phyloP scores from a whole-genome alignment of 2,113 vertebrate genomes.

The Pteronura brasiliensis region DNA sequence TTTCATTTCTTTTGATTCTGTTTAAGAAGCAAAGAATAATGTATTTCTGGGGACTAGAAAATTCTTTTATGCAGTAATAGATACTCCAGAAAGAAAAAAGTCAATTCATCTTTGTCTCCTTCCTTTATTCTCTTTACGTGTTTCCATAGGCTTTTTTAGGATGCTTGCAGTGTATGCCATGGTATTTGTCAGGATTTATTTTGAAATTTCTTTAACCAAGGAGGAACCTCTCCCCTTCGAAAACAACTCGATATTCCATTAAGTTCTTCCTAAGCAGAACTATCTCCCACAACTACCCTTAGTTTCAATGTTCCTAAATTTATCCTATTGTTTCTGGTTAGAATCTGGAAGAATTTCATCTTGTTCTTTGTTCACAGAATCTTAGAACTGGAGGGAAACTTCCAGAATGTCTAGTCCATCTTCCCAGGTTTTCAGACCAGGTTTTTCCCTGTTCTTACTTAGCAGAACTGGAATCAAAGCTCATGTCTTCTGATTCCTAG shows the following conservation, averaged over 20 bases:
- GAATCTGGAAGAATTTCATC: not conserved
- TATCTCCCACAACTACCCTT: not conserved
- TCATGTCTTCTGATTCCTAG: not conserved
- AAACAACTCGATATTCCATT: not conserved
- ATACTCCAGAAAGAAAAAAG: conserved; percentile 2
- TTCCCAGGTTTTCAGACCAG: not conserved
- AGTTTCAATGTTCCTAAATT: not conserved
- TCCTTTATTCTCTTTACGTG: not conserved
- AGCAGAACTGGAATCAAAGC: not conserved
- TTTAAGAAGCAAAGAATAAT: conserved; percentile 36
- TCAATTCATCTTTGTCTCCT: conserved; percentile 4
- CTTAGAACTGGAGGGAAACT: not conserved
- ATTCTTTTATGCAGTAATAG: conserved; percentile 21
- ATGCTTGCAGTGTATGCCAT: not conserved
- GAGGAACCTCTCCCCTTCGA: not conserved
- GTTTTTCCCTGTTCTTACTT: not conserved
- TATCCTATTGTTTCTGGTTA: not conserved
- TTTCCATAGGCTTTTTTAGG: not conserved
- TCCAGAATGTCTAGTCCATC: not conserved
- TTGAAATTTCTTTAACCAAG: not conserved
- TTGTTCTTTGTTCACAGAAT: not conserved
- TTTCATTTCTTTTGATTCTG: conserved; percentile 42
- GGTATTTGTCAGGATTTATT: not conserved
- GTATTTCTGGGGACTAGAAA: conserved; percentile 7
- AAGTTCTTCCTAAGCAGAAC: not conserved